A percentile compares a stretch with the other conserved stretches of the same genome.
Evolutionary conservation across 2,113 vertebrate genomes (phyloP).

Genomic region (Gorsachius goisagi): DNA sequence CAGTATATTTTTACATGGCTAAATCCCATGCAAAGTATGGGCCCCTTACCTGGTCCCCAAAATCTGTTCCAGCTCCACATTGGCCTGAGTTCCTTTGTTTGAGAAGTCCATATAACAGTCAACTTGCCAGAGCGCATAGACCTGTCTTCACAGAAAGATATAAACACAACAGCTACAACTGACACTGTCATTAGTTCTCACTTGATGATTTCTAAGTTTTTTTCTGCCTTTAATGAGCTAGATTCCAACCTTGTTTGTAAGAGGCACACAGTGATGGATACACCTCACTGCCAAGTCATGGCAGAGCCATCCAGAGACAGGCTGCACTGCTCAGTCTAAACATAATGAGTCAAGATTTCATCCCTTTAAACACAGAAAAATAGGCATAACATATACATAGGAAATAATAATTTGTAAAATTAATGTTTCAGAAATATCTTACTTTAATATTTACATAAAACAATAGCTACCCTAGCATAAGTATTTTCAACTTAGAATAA

Average conservation of each 20-base stretch:
- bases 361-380: neutral
- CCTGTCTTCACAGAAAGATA: neutral
- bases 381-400: neutral
- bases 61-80: fast-evolving
- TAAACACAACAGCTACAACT: neutral
- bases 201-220: neutral
- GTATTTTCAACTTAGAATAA: neutral
- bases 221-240: neutral
- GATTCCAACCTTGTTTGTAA: neutral
- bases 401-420: neutral
- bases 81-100: neutral
- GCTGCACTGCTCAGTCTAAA: neutral
- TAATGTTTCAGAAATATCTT: neutral
- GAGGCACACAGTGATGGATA: neutral
- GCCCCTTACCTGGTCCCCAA: neutral
- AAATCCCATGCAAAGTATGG: neutral
- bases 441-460: neutral
- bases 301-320: neutral
- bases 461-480: neutral
- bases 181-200: neutral
- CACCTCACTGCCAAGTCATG: neutral
- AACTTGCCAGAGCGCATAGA: neutral
- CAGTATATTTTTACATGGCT: neutral
- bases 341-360: neutral
- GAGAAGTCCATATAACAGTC: neutral